Percentiles rank a stretch among this genome's conserved stretches.
These are phyloP conservation scores for Gallirallus australis DNA, from an alignment of 2,797 vertebrate genomes.

Conservation along the genomic window DNA sequence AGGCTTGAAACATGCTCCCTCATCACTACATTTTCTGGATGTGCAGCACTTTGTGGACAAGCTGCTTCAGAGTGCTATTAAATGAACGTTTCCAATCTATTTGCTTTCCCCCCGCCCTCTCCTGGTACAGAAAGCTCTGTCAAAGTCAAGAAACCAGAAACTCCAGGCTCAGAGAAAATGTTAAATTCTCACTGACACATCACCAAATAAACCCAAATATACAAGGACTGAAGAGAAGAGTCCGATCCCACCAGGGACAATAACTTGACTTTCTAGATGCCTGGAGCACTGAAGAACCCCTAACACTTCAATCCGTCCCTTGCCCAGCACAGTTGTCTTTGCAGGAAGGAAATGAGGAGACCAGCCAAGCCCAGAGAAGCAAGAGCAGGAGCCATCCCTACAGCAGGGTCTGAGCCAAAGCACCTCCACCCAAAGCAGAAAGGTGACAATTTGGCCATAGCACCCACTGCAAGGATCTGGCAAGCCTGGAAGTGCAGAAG, in stretches of 20 bases:
- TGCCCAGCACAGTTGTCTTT: neutral
- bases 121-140: slow-evolving; percentile 1
- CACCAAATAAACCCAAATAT: neutral
- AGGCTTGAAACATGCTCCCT: neutral
- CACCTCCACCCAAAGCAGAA: neutral
- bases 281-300: neutral
- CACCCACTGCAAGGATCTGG: neutral
- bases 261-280: neutral
- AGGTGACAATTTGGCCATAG: neutral
- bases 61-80: neutral
- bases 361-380: neutral
- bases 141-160: neutral
- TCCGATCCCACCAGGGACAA: neutral
- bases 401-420: neutral
- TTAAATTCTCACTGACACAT: neutral
- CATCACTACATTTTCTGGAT: neutral
- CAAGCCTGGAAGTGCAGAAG: neutral
- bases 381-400: neutral
- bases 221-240: neutral
- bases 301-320: rapidly evolving
- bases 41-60: neutral
- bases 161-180: neutral
- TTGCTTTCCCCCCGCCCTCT: neutral
- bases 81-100: neutral
- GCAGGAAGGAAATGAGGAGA: neutral